Percentiles rank a stretch among this genome's conserved stretches.
These are phyloP conservation scores for Sacculina carcini DNA, from an alignment of 2,888 invertebrate genomes.

Conservation along the genomic window DNA sequence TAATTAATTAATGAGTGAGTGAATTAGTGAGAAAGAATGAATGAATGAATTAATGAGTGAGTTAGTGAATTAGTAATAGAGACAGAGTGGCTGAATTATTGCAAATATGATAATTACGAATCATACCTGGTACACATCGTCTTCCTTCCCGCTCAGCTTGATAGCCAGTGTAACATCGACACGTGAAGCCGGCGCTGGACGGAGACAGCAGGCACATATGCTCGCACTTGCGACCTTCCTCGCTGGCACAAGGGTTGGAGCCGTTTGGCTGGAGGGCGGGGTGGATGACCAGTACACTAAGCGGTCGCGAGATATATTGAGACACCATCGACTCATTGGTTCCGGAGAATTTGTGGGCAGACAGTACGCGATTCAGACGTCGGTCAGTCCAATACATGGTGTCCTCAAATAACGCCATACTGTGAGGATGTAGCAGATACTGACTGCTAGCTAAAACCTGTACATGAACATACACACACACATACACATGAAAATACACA, in stretches of 20 bases:
- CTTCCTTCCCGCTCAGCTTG: constrained; percentile 6
- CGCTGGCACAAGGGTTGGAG: constrained; percentile 43
- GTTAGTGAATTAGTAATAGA: too few species aligned
- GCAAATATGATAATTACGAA: too few species aligned
- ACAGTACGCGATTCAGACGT: constrained; percentile 58
- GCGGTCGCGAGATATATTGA: constrained; percentile 74
- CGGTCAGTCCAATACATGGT: constrained; percentile 89
- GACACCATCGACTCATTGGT: constrained; percentile 77
- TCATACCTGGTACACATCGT: too few species aligned
- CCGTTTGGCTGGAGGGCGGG: constrained; percentile 64
- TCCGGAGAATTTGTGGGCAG: constrained; percentile 75
- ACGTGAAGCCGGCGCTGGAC: constrained; percentile 39
- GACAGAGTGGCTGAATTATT: too few species aligned
- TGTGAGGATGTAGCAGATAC: constrained; percentile 83
- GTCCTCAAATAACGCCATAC: constrained; percentile 80
- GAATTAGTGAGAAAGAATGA: too few species aligned
- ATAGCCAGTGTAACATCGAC: constrained; percentile 75
- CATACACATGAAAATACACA: too few species aligned
- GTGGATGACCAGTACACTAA: constrained; percentile 85
- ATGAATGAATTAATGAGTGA: too few species aligned
- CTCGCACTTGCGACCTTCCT: constrained; percentile 42
- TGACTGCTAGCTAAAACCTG: constrained; percentile 49
- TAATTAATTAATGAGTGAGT: too few species aligned
- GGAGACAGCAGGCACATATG: constrained; percentile 81
- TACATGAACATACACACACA: not conserved